Percentiles rank a stretch among this genome's conserved stretches.
These are phyloP conservation scores for Lates japonicus DNA, from an alignment of 2,797 vertebrate genomes.

Conservation along the genomic window DNA sequence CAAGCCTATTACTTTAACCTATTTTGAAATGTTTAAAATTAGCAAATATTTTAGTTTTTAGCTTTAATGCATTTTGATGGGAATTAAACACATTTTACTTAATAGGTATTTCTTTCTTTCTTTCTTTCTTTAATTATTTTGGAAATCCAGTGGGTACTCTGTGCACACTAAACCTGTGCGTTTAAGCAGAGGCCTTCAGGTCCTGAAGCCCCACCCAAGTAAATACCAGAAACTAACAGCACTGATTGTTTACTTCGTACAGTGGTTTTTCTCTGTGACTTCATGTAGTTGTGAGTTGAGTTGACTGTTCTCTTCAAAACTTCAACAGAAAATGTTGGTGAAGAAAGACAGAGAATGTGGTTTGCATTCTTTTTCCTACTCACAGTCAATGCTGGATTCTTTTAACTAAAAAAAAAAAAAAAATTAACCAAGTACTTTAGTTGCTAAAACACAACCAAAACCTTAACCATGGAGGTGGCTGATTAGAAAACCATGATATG, in stretches of 20 bases:
- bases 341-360: too few relatives aligned
- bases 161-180: not conserved
- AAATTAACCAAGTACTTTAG: not conserved
- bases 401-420: not conserved
- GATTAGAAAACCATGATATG: not conserved
- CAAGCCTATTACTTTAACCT: not conserved
- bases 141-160: not conserved
- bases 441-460: not conserved
- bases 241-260: slow-evolving; percentile 4
- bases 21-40: not conserved
- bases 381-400: not conserved
- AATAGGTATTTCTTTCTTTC: not conserved
- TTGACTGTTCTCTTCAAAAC: not conserved
- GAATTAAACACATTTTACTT: not conserved
- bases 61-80: not conserved
- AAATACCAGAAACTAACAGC: not conserved
- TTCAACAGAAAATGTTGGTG: not conserved
- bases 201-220: not conserved
- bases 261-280: not conserved
- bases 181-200: not conserved
- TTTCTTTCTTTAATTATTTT: not conserved
- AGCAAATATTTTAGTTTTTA: not conserved
- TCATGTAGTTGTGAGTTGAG: not conserved
- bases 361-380: not conserved
- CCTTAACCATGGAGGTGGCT: not conserved